Evolutionary conservation across 2,113 vertebrate genomes (phyloP).

Genomic region (Archilochus colubris): DNA sequence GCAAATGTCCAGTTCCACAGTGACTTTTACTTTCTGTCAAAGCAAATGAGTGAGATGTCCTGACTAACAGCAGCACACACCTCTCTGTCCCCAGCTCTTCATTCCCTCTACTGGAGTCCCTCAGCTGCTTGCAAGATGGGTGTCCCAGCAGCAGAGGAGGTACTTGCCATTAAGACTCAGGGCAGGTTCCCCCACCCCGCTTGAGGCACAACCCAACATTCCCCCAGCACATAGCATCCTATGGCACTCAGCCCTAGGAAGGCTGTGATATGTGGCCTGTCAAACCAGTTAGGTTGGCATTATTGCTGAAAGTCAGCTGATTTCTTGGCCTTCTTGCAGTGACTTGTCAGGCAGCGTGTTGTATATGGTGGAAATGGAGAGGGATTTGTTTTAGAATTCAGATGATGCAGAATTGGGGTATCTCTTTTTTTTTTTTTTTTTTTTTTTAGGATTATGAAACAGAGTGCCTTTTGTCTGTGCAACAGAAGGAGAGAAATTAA

Average conservation of each 20-base stretch:
- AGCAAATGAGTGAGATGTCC: background rate
- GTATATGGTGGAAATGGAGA: background rate
- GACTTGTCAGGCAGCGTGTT: background rate
- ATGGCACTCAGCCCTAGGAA: background rate
- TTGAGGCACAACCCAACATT: background rate
- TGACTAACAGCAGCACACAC: background rate
- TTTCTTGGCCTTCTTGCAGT: constrained; percentile 5
- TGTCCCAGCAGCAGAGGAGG: background rate
- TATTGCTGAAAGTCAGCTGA: background rate
- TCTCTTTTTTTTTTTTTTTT: background rate
- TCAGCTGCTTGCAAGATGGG: background rate
- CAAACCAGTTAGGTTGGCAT: background rate
- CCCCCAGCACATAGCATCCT: background rate
- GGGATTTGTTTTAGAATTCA: background rate
- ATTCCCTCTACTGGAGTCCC: background rate
- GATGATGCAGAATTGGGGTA: background rate
- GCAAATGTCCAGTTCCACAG: background rate
- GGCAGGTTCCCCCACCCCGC: background rate
- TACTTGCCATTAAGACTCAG: background rate
- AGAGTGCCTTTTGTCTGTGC: background rate
- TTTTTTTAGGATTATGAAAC: background rate
- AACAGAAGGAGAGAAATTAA: constrained; percentile 1
- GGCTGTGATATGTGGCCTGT: background rate
- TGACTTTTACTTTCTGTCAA: background rate
- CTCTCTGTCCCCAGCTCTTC: background rate